Evolutionary conservation across 2,888 invertebrate genomes (phyloP).

Genomic region (Pilophorus perplexus): DNA sequence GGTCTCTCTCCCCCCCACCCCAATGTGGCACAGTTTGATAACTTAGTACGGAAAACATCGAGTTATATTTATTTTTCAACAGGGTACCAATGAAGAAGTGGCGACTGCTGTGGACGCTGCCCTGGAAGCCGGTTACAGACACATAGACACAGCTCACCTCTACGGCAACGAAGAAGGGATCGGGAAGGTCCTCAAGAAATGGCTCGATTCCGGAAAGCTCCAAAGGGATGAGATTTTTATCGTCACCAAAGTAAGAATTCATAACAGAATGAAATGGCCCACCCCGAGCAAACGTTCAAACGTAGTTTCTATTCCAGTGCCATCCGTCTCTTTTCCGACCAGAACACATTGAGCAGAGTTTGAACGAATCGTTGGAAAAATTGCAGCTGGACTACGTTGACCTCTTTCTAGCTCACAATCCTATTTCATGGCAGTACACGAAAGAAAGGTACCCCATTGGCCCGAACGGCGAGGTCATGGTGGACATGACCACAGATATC

Average conservation of each 20-base stretch:
- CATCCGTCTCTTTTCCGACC: constrained; percentile 53
- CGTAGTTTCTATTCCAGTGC: constrained; percentile 5
- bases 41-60: too few relatives aligned
- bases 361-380: constrained; percentile 62
- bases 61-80: neutral
- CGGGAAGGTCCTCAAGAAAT: constrained; percentile 68
- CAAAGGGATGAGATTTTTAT: constrained; percentile 77
- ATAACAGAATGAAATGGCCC: neutral
- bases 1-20: too few relatives aligned
- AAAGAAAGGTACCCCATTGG: neutral
- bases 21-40: too few relatives aligned
- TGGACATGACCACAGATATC: constrained; percentile 31
- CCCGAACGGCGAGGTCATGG: neutral
- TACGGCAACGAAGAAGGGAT: constrained; percentile 75
- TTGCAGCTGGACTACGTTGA: constrained; percentile 71
- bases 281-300: neutral
- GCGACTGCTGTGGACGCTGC: constrained; percentile 54
- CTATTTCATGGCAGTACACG: constrained; percentile 59
- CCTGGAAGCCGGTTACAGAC: constrained; percentile 73
- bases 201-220: constrained; percentile 65
- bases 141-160: constrained; percentile 75
- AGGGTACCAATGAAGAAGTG: constrained; percentile 38
- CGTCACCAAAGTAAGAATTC: constrained; percentile 67
- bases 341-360: constrained; percentile 64
- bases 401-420: constrained; percentile 74